Evolutionary conservation across 2,113 vertebrate species (phyloP).

Genomic region (Cygnus atratus): DNA sequence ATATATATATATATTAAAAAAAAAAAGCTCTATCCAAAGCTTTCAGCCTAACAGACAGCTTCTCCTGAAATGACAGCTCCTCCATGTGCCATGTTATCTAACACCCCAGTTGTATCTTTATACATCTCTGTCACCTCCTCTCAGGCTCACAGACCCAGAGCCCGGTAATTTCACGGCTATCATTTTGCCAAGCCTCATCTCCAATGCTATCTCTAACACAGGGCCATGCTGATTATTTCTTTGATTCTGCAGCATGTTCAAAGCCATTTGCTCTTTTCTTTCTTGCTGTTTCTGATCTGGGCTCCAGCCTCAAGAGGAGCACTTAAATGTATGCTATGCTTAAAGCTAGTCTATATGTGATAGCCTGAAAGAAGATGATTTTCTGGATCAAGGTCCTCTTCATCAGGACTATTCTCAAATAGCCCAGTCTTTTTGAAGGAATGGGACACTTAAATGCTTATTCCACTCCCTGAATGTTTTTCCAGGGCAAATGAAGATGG

Average conservation of each 20-base stretch:
- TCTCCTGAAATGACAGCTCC: constrained; percentile 28
- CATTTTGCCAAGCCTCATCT: neutral
- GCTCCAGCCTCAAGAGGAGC: neutral
- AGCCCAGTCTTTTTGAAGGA: neutral
- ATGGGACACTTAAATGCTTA: neutral
- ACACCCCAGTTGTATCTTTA: constrained; percentile 57
- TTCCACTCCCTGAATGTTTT: neutral
- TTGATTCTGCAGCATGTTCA: neutral
- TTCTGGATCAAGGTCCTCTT: neutral
- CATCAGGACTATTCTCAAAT: neutral
- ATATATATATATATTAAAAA: too few relatives aligned
- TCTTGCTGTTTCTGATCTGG: neutral
- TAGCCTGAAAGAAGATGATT: neutral
- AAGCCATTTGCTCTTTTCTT: neutral
- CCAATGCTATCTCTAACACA: neutral
- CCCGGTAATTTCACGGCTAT: neutral
- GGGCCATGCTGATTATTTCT: neutral
- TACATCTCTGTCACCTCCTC: constrained; percentile 47
- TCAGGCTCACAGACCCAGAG: constrained; percentile 50
- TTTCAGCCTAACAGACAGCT: constrained; percentile 38
- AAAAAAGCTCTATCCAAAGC: neutral
- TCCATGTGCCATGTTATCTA: constrained; percentile 8
- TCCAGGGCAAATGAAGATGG: neutral
- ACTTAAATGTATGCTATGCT: neutral
- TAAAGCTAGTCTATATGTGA: neutral